A percentile compares a stretch with the other conserved stretches of the same genome.
These are phyloP conservation scores for Sinella curviseta DNA, from an alignment of 1,140 invertebrate species.

Conservation along the genomic window DNA sequence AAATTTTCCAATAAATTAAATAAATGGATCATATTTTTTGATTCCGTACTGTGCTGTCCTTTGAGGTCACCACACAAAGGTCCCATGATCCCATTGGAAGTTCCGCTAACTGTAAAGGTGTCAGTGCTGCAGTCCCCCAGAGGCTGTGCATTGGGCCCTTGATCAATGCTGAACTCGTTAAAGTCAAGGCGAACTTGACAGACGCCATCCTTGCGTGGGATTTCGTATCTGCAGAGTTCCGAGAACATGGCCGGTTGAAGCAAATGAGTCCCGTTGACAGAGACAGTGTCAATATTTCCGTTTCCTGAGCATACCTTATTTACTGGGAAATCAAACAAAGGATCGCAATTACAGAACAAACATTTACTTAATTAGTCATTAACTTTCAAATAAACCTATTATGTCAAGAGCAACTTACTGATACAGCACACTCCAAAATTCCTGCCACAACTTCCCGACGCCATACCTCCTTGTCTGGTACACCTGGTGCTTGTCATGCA, in stretches of 20 bases:
- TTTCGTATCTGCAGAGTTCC: slow-evolving; percentile 28
- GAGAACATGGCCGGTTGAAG: neutral
- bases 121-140: slow-evolving; percentile 30
- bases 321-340: slow-evolving; percentile 22
- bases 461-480: neutral
- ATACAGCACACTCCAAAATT: slow-evolving; percentile 10
- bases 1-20: no score
- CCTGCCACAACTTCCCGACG: neutral
- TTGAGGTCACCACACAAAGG: slow-evolving; percentile 37
- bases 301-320: slow-evolving; percentile 27
- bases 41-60: slow-evolving; percentile 41
- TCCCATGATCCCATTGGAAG: slow-evolving; percentile 18
- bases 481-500: neutral
- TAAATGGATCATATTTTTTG: no score
- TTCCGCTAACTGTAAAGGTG: slow-evolving; percentile 35
- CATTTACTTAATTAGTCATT: neutral
- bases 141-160: neutral
- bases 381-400: no score
- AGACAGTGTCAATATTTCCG: slow-evolving; percentile 18
- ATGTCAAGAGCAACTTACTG: no score
- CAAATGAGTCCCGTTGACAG: slow-evolving; percentile 38
- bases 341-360: neutral
- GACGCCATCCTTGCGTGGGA: slow-evolving; percentile 22
- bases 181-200: slow-evolving; percentile 43
- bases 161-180: slow-evolving; percentile 21